Conservation (phyloP, 2,797 vertebrate genomes). For the Hydrophis major region DNA sequence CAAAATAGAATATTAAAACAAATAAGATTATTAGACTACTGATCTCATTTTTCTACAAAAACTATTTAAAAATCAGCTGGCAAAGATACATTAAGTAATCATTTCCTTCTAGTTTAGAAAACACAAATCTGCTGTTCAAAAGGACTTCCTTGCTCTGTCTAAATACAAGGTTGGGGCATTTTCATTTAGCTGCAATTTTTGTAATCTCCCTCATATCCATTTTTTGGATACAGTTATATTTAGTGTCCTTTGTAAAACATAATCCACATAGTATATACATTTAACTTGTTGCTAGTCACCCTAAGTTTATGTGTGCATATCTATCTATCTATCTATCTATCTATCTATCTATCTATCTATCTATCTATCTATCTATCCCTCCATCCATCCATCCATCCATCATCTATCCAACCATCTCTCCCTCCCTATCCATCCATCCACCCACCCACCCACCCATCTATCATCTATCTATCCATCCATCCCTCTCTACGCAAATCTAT, state of each 20-base stretch:
- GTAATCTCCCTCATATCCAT: neutral
- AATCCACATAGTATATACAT: neutral
- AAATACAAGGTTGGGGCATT: neutral
- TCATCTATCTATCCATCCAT: too few relatives aligned
- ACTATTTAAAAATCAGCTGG: neutral
- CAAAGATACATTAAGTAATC: neutral
- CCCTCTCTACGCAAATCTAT: too few relatives aligned
- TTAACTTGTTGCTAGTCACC: neutral
- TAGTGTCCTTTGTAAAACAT: neutral
- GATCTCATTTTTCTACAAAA: neutral
- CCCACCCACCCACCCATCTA: too few relatives aligned
- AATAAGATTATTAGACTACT: neutral
- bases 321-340: neutral
- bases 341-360: too few relatives aligned
- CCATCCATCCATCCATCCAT: accelerated
- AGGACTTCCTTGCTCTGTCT: neutral
- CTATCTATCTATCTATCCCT: too few relatives aligned
- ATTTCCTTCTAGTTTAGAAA: neutral
- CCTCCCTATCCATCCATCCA: too few relatives aligned
- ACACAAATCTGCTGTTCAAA: neutral
- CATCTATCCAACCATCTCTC: too few relatives aligned
- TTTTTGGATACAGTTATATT: neutral
- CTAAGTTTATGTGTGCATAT: neutral
- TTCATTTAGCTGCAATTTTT: neutral
- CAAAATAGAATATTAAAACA: neutral